Evolutionary conservation across 2,888 invertebrate species (phyloP), one percentile per base, ranked within the genome.

Genomic region (Hemicrepidius hirtus): DNA sequence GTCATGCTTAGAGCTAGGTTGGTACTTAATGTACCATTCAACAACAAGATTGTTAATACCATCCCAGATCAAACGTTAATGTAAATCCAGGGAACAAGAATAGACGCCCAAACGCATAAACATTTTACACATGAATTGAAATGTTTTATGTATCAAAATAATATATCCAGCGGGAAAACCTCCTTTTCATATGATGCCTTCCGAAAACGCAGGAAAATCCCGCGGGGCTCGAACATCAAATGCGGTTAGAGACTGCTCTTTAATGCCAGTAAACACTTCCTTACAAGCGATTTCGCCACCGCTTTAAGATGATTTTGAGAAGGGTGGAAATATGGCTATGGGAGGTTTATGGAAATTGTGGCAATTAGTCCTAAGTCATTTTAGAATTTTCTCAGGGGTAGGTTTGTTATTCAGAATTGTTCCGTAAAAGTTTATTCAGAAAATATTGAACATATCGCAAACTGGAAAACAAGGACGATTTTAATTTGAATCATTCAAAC

Each of bases 191-290:
- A 20, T 57, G 37, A 40, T 40, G 57, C 18, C 57, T 57, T 40
- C 37, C 57, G 40, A 20, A 57, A 57, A 40, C 57, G 10, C 57
- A 16, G 55, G 60, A 10, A 62, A 62, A 44, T 44, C 41, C 28
- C 60, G 24, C 7, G 44, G 9, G 32, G 28, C 37, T 12, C 18
- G 44, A 24, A 13, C 60, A 62, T 62, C 44, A 62, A 32, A 62
- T 44, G 44, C 13, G 60, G 60, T 62, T 62, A 62, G 60, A 44
- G 60, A 44, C 41, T 62, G 60, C 60, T 24, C 60, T 44, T 62
- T 62, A 62, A 62, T 62, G 60, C 41, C 60, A 24, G 41, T 62
- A 62, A 62, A 62, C 60, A 62, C 13, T 62, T 62, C 60, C 41
- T 62, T 62, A 62, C 18, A 62, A 18, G 6, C 60, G 41, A 41